Evolutionary conservation across 1,140 invertebrate genomes (phyloP).

Genomic region (Drosophila ohnishii): DNA sequence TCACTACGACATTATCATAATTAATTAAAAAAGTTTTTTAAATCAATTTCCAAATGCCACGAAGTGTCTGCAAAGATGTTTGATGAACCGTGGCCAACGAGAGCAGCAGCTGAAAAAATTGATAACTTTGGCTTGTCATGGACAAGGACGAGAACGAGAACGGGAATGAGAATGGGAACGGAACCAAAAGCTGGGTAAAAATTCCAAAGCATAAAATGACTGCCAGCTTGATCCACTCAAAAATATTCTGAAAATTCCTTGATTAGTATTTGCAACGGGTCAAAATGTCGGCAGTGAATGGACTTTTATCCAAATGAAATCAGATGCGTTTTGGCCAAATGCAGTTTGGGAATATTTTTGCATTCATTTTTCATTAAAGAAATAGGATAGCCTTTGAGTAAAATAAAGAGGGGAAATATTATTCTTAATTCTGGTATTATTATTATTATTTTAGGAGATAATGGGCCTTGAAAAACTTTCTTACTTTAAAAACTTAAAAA

Average conservation of each 20-base stretch:
- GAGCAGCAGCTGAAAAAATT: constrained; percentile 43
- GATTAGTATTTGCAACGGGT: constrained; percentile 18
- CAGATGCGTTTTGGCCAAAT: constrained; percentile 16
- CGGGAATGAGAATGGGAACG: neutral
- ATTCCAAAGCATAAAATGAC: constrained; percentile 39
- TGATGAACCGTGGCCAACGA: constrained; percentile 68
- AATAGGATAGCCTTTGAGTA: neutral
- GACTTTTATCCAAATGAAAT: constrained; percentile 17
- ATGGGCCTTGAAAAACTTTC: no score
- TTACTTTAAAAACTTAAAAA: no score
- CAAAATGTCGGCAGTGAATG: neutral
- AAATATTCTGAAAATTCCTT: constrained; percentile 30
- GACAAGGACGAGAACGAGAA: constrained; percentile 18
- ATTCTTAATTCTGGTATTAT: neutral
- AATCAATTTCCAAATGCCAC: constrained; percentile 77
- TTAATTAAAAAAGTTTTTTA: constrained; percentile 82
- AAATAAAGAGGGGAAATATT: neutral
- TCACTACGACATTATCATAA: constrained; percentile 76
- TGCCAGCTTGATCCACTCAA: constrained; percentile 20
- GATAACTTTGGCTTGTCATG: constrained; percentile 50
- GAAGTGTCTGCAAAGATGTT: constrained; percentile 65
- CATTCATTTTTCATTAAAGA: constrained; percentile 1
- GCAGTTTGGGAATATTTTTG: constrained; percentile 8
- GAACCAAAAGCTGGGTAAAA: constrained; percentile 10
- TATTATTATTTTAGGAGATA: no score